Evolutionary conservation across 2,113 vertebrate genomes (phyloP).

Genomic region (Clarias magur): DNA sequence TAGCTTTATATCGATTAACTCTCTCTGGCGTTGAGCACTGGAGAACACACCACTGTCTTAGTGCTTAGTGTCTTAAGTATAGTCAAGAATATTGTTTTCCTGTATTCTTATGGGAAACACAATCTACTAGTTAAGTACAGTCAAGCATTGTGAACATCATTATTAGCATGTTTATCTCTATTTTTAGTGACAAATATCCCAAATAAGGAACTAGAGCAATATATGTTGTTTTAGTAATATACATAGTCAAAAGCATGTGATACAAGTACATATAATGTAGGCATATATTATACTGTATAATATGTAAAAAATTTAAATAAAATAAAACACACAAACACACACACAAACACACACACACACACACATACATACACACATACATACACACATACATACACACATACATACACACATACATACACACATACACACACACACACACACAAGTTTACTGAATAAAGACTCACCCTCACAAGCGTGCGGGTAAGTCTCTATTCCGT

Average conservation of each 20-base stretch:
- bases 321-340: no score
- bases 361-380: no score
- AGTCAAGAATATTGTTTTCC: constrained; percentile 35
- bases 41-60: constrained; percentile 39
- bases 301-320: no score
- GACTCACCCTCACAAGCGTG: no score
- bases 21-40: constrained; percentile 39
- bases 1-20: constrained; percentile 57
- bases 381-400: no score
- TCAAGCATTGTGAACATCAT: not conserved
- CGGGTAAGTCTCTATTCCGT: no score
- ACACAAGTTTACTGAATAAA: not conserved
- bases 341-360: no score
- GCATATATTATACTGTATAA: not conserved
- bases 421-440: no score
- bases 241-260: no score
- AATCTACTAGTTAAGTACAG: constrained; percentile 12
- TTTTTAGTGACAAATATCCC: not conserved
- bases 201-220: not conserved
- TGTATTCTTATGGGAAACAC: constrained; percentile 17
- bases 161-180: constrained; percentile 2
- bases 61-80: constrained; percentile 26
- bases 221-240: no score
- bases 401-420: no score
- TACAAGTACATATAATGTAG: not conserved